phyloP scores from a whole-genome alignment of 2,888 invertebrate genomes.

The Charanyca ferruginea region DNA sequence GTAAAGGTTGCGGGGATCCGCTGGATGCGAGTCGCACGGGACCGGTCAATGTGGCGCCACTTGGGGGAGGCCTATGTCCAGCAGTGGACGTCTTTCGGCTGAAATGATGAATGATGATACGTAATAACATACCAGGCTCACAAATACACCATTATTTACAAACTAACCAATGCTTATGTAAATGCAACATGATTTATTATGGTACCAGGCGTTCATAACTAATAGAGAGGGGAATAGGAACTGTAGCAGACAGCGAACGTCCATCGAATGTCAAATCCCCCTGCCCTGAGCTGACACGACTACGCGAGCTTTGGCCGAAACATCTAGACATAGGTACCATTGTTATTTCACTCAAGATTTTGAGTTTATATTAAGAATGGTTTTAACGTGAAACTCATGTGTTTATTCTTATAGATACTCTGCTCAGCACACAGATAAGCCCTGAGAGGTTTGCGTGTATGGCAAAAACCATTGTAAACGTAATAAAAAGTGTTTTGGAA shows the following conservation, averaged over 20 bases:
- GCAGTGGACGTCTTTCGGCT: too few species aligned
- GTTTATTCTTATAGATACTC: not conserved
- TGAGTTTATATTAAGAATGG: not conserved
- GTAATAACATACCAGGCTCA: slow-evolving; percentile 9
- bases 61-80: too few species aligned
- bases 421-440: too few species aligned
- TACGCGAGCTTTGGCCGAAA: slow-evolving; percentile 36
- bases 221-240: slow-evolving; percentile 34
- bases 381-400: not conserved
- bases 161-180: slow-evolving; percentile 22
- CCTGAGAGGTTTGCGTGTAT: too few species aligned
- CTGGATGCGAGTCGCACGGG: too few species aligned
- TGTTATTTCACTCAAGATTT: slow-evolving; percentile 5
- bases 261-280: slow-evolving; percentile 72
- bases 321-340: slow-evolving; percentile 5
- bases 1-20: too few species aligned
- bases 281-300: slow-evolving; percentile 31
- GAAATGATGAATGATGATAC: too few species aligned
- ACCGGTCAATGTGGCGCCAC: too few species aligned
- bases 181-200: slow-evolving; percentile 7
- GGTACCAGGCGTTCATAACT: slow-evolving; percentile 54
- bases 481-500: too few species aligned
- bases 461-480: too few species aligned
- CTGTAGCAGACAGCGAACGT: slow-evolving; percentile 56
- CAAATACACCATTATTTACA: slow-evolving; percentile 15